These are phyloP conservation scores for Hemichromis elongatus DNA, from an alignment of 2,113 vertebrate genomes.

Conservation along the genomic window DNA sequence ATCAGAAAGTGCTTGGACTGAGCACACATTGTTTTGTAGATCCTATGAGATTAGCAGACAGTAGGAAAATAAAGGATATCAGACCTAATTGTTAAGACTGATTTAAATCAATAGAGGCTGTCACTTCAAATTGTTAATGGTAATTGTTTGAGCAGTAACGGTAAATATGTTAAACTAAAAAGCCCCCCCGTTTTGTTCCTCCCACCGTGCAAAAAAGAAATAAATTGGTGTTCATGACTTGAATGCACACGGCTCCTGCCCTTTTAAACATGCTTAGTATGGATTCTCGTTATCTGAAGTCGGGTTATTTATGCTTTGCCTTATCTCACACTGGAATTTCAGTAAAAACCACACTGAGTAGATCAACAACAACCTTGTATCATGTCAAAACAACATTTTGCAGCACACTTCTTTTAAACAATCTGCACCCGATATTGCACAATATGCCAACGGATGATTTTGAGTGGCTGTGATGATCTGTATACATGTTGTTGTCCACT, in stretches of 20 bases:
- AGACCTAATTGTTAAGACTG: not conserved
- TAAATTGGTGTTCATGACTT: not conserved
- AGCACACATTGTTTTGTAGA: not conserved
- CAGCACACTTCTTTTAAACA: not conserved
- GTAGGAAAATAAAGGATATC: not conserved
- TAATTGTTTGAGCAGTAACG: not conserved
- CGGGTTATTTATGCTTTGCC: not conserved
- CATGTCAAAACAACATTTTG: not conserved
- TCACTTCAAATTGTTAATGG: not conserved
- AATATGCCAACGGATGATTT: not conserved
- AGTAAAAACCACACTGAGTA: not conserved
- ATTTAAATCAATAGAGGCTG: not conserved
- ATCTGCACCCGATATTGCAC: not conserved
- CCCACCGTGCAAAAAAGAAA: not conserved
- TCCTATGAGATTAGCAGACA: not conserved
- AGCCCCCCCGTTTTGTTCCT: rapidly evolving
- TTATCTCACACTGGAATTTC: not conserved
- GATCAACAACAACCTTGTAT: not conserved
- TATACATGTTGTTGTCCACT: not conserved
- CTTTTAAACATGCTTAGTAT: not conserved
- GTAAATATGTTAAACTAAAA: not conserved
- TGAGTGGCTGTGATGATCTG: not conserved
- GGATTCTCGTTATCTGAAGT: not conserved
- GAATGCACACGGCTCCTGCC: not conserved
- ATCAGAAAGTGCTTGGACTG: not conserved